Base-by-base conservation (phyloP, 2,113 vertebrate species). In the Salvelinus namaycush region DNA sequence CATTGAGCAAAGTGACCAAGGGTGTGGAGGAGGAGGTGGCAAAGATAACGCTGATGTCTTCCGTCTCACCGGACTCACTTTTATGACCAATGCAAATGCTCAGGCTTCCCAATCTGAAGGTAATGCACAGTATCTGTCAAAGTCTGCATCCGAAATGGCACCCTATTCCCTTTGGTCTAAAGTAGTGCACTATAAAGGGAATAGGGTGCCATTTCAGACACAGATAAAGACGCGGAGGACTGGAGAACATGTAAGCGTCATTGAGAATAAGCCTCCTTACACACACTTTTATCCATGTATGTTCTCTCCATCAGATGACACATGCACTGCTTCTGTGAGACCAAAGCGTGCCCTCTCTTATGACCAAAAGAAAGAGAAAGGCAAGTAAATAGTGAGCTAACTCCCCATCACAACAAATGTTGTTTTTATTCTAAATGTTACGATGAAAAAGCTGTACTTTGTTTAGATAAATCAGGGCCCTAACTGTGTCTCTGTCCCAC, bases 11-110 rank as follows among this genome's bases (percentile, higher is more conserved):
- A 95, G 90, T 14, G 98, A 99, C 85, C 93, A 89, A 51, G 98
- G 97, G 9, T 99, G 98, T 27, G 97, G 96, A 0, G 96, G 95
- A 9, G 97, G 97, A 0, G 97, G 96, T 0, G 98, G 98, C 13
- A 86, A 1, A 76, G 87, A 97, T 85, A 95, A 91, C 0, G n/a
- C 94, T 0, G 94, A 96, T 0, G 96, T 98, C 0, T 98, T 99
- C 80, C 81, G 79, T 6, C 85, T 93, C 64, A 94, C 96, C 0
- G 98, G 98, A 12, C 94, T 99, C 74, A 96, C 93, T 0, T 97
- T 98, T 79, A 73, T 98, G 22, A 98, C 97, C 24, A 98, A 98
- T 0, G 93, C 96, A 24, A 97, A 98, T 0, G 90, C 91, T 14
- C 88, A 92, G 0, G 88, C 82, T 65, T 84, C 59, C 1, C 51